A percentile compares a stretch with the other conserved stretches of the same genome.
Evolutionary conservation across 2,888 invertebrate species (phyloP).

Genomic region (Troglohyphantes excavatus): DNA sequence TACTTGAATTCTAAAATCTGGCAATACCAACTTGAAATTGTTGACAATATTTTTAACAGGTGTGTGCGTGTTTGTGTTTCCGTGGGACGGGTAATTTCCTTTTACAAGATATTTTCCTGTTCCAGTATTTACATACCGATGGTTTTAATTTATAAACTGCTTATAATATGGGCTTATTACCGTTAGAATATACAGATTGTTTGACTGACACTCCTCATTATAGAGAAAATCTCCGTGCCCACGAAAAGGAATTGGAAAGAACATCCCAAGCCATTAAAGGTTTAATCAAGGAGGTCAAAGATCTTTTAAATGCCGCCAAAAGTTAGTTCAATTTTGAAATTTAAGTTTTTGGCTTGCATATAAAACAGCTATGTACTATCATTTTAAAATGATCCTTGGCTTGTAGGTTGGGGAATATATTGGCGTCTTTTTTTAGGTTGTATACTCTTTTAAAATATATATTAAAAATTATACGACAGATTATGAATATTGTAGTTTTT

Average conservation of each 20-base stretch:
- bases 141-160: conserved; percentile 28
- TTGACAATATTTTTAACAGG: conserved; percentile 67
- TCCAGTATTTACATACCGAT: conserved; percentile 38
- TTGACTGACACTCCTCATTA: conserved; percentile 98
- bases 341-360: neutral
- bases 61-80: conserved; percentile 59
- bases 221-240: conserved; percentile 97
- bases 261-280: conserved; percentile 98
- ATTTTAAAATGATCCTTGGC: too few species aligned
- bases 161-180: conserved; percentile 89
- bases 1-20: conserved; percentile 34
- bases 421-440: too few species aligned
- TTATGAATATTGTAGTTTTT: too few species aligned
- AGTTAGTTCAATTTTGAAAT: conserved; percentile 42
- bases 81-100: conserved; percentile 56
- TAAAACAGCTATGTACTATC: neutral
- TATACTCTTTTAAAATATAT: too few species aligned
- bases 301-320: conserved; percentile 95
- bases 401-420: too few species aligned
- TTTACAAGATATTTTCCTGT: conserved; percentile 20
- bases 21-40: conserved; percentile 35
- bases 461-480: too few species aligned
- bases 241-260: conserved; percentile 97
- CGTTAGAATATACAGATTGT: conserved; percentile 99
- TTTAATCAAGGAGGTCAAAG: conserved; percentile 97